phyloP scores from a whole-genome alignment of 2,113 vertebrate genomes.

The Perccottus glenii region DNA sequence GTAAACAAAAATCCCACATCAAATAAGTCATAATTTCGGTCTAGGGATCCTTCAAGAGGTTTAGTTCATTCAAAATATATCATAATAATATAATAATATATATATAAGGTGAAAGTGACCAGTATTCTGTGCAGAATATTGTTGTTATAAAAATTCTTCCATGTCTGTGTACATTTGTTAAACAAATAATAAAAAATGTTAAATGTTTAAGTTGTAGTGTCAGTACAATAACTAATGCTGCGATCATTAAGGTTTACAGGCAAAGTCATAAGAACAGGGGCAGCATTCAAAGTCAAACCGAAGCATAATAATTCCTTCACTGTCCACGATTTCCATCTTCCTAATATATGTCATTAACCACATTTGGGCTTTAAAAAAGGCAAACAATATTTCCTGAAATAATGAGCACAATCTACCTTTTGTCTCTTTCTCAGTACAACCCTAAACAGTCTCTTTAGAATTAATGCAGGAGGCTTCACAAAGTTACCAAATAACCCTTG shows the following conservation, averaged over 20 bases:
- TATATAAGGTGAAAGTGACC: too few species aligned
- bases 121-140: too few species aligned
- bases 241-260: slow-evolving; percentile 28
- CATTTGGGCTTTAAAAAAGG: slow-evolving; percentile 5
- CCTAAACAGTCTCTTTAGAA: not conserved
- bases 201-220: slow-evolving; percentile 45
- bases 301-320: not conserved
- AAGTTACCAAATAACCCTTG: slow-evolving; percentile 22
- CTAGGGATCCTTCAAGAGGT: too few species aligned
- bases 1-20: too few species aligned
- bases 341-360: slow-evolving; percentile 9
- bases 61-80: too few species aligned
- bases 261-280: slow-evolving; percentile 15
- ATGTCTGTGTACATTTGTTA: slow-evolving; percentile 63
- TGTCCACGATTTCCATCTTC: slow-evolving; percentile 3
- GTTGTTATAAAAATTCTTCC: slow-evolving; percentile 50
- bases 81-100: too few species aligned
- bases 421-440: not conserved
- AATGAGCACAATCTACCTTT: not conserved
- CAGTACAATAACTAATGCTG: slow-evolving; percentile 55
- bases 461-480: slow-evolving; percentile 15
- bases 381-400: slow-evolving; percentile 1
- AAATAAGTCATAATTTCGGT: too few species aligned
- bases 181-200: slow-evolving; percentile 41
- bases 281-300: not conserved